Base-by-base conservation (phyloP, 2,888 invertebrate species). In the Pristionchus japonicus region DNA sequence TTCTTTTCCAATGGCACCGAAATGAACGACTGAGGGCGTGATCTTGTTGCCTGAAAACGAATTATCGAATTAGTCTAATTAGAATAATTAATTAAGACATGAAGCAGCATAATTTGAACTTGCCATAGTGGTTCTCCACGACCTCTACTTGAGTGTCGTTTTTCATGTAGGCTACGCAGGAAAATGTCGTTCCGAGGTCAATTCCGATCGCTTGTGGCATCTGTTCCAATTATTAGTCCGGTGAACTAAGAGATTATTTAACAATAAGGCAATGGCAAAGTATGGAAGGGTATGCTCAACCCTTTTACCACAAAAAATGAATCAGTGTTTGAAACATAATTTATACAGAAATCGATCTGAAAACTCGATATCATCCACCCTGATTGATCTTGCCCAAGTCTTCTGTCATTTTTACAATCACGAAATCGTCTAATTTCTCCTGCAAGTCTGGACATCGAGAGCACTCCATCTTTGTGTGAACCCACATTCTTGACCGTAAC, bases 131-230 rank as follows among this genome's bases (percentile, higher is more conserved):
- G 31, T 83, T 83, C n/a, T 9, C 4, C 31, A 34, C 37, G 7
- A 83, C 47, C 1, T 40, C 47, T 9, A 80, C 80, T 13, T 9
- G 4, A 6, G 4, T 20, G 9, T 23, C 47, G 3, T 3, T 47
- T 27, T 80, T 47, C 47, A 47, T 80, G 47, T n/a, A 80, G 3
- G 83, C 83, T 3, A 83, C 83, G 40, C 83, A 83, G 20, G 83
- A 17, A 17, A 37, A 83, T 6, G 83, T 52, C 15, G 82, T 82
- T 43, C 82, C 82, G 27, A 82, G 82, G 23, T 82, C 82, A 31
- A 82, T 82, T 31, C 83, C 83, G 27, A 83, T 83, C 31, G 83
- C 83, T 37, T 52, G 40, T 1, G 83, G 17, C 77, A 80, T 80
- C 23, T 23, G 57, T n/a, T 57, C 11, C 23, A 11, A 43, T 43